A percentile compares a stretch with the other conserved stretches of the same genome.
These are phyloP conservation scores for Nothura maculosa DNA, from an alignment of 2,797 vertebrate species.

Conservation along the genomic window DNA sequence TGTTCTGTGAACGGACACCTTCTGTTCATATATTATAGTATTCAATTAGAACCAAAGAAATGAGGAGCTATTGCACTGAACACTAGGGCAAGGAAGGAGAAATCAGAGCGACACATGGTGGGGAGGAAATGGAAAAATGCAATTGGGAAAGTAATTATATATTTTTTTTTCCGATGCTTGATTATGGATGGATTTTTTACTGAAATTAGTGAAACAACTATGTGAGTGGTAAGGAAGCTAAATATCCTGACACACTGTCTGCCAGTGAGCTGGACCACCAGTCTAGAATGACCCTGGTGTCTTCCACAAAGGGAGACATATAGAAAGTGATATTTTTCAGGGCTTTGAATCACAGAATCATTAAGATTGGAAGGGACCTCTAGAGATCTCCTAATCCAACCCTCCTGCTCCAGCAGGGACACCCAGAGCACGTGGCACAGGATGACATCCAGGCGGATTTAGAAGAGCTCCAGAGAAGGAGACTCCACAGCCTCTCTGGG, in stretches of 20 bases:
- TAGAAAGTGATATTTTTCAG: not conserved
- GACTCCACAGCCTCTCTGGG: too few relatives aligned
- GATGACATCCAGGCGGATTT: too few relatives aligned
- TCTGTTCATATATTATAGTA: not conserved
- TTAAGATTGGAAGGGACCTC: too few relatives aligned
- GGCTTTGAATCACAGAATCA: not conserved
- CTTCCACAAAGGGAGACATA: not conserved
- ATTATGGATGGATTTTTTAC: not conserved
- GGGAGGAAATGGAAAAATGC: not conserved
- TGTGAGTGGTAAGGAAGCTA: not conserved
- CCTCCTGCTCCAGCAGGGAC: too few relatives aligned
- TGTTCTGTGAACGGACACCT: not conserved
- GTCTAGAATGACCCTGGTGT: fast-evolving
- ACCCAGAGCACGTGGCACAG: too few relatives aligned
- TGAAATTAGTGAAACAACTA: slow-evolving; percentile 11
- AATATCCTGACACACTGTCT: not conserved
- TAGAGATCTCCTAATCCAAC: too few relatives aligned
- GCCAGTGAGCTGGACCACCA: not conserved
- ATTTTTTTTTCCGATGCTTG: not conserved
- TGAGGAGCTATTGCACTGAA: not conserved
- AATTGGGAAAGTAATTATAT: not conserved
- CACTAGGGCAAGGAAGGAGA: not conserved
- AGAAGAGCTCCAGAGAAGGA: too few relatives aligned
- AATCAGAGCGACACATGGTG: not conserved
- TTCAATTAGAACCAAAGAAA: not conserved